Evolutionary conservation across 64 coral and sea anemone genomes (phyloP).

Genomic region (Astreopora myriophthalma): DNA sequence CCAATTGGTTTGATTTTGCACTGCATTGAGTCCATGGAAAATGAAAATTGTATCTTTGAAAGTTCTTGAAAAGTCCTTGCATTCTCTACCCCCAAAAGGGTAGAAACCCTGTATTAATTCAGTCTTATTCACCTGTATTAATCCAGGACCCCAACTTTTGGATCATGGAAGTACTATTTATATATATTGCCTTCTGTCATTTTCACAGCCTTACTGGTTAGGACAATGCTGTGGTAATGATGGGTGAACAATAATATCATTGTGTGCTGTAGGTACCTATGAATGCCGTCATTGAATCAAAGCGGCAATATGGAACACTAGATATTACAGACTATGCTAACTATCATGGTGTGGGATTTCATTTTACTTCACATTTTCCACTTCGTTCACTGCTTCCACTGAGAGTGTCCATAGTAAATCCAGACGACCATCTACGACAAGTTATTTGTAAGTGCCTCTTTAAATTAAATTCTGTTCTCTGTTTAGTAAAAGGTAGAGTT

Average conservation of each 20-base stretch:
- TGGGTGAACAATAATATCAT: neutral
- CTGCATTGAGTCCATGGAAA: too few relatives aligned
- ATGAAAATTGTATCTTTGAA: too few relatives aligned
- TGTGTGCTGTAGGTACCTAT: constrained; percentile 70
- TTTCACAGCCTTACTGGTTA: neutral
- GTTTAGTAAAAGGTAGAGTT: too few relatives aligned
- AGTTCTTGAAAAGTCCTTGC: too few relatives aligned
- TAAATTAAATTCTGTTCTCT: too few relatives aligned
- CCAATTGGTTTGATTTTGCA: too few relatives aligned
- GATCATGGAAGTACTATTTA: too few relatives aligned
- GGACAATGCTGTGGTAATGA: neutral
- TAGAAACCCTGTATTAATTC: too few relatives aligned
- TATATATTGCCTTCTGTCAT: too few relatives aligned
- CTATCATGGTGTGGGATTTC: constrained; percentile 63
- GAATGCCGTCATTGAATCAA: constrained; percentile 81
- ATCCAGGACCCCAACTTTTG: neutral
- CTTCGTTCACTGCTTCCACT: constrained; percentile 71
- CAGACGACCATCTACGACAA: constrained; percentile 79
- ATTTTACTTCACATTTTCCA: constrained; percentile 83
- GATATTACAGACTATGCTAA: constrained; percentile 73
- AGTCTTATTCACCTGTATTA: too few relatives aligned
- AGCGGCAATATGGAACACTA: constrained; percentile 69
- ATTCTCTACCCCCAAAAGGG: too few relatives aligned
- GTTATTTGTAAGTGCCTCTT: constrained; percentile 69
- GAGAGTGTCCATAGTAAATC: constrained; percentile 69